These are phyloP conservation scores for Micropoecilia bifurca DNA, from an alignment of 2,797 vertebrate species.

Conservation along the genomic window DNA sequence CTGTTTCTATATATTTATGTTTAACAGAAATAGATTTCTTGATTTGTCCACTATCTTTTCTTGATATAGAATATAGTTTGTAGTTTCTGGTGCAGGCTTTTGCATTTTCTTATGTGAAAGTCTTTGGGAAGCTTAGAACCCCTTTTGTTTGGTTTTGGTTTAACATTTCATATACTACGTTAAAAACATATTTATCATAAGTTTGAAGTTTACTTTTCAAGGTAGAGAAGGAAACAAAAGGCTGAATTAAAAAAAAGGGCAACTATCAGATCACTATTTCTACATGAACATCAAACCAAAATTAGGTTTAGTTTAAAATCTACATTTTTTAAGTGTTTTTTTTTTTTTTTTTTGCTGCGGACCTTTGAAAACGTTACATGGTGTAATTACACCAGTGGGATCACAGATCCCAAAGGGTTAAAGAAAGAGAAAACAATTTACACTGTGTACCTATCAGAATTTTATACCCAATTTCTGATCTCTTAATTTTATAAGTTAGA, in stretches of 20 bases:
- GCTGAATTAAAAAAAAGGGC: not conserved
- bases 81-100: too few relatives aligned
- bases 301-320: not conserved
- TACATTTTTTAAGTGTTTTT: not conserved
- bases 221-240: not conserved
- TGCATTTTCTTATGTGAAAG: too few relatives aligned
- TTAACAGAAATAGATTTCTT: not conserved
- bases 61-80: not conserved
- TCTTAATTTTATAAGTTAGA: not conserved
- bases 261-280: not conserved
- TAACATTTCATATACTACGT: not conserved
- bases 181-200: not conserved
- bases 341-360: too few relatives aligned
- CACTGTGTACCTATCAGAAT: not conserved
- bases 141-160: not conserved
- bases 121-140: too few relatives aligned
- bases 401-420: not conserved
- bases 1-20: not conserved
- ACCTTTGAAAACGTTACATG: not conserved
- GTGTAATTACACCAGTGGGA: not conserved
- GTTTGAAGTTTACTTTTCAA: not conserved
- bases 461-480: not conserved
- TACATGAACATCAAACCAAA: not conserved
- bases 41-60: not conserved
- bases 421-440: not conserved